A percentile compares a stretch with the other conserved stretches of the same genome.
Conservation (phyloP, 1,140 invertebrate species). For the Drosophila kurseongensis region DNA sequence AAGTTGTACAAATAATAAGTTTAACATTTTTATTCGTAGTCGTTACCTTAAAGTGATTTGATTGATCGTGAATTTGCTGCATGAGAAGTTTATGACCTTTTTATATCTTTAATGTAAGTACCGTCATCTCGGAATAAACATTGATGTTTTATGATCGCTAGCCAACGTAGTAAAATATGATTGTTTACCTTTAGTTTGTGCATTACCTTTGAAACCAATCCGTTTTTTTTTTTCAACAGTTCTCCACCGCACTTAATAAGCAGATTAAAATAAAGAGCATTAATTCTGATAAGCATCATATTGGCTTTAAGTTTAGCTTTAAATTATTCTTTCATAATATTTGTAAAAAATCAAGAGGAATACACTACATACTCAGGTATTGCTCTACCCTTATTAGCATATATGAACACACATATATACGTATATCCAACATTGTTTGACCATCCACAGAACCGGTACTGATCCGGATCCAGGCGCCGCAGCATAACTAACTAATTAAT, state of each 20-base stretch:
- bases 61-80: too few species aligned
- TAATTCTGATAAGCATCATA: neutral
- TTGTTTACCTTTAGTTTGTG: too few species aligned
- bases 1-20: too few species aligned
- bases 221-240: neutral
- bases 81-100: too few species aligned
- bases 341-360: neutral
- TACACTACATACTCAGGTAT: neutral
- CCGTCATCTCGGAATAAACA: too few species aligned
- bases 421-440: conserved; percentile 22
- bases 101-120: too few species aligned
- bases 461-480: conserved; percentile 39
- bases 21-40: too few species aligned
- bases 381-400: conserved; percentile 1
- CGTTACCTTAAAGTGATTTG: too few species aligned
- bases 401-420: neutral
- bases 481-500: conserved; percentile 80
- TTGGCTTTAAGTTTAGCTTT: neutral
- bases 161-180: too few species aligned
- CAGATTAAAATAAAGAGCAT: conserved; percentile 1
- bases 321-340: neutral
- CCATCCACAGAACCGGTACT: conserved; percentile 25
- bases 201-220: too few species aligned
- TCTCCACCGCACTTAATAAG: neutral
- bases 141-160: too few species aligned